Conservation (phyloP, 1,140 invertebrate genomes). For the Papilio dardanus region DNA sequence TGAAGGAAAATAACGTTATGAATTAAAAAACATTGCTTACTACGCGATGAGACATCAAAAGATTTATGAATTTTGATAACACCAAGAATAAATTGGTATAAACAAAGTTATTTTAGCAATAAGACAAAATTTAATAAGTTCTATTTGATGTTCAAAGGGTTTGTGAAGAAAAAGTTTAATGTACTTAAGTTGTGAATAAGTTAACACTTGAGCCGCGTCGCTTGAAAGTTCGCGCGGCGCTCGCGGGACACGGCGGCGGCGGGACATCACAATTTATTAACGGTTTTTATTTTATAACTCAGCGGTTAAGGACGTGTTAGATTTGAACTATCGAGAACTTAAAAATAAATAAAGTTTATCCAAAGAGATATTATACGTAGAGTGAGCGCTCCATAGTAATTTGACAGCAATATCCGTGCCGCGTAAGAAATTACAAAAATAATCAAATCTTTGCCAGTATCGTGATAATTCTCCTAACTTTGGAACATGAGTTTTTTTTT, state of each 20-base stretch:
- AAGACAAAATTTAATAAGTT: conserved; percentile 14
- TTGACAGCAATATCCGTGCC: too few species aligned
- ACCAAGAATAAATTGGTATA: neutral
- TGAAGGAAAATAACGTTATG: neutral
- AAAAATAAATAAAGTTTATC: neutral
- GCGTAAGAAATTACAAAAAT: too few species aligned
- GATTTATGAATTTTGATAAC: neutral
- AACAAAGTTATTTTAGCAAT: conserved; percentile 4
- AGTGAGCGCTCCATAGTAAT: too few species aligned
- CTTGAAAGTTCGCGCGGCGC: neutral
- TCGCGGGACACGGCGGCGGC: neutral
- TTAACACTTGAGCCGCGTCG: conserved; percentile 16
- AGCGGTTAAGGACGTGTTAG: neutral
- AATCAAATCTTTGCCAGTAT: too few species aligned
- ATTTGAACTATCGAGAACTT: neutral
- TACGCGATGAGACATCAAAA: neutral
- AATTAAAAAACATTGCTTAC: neutral
- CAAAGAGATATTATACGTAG: too few species aligned
- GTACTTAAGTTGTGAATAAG: conserved; percentile 20
- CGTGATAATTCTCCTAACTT: too few species aligned
- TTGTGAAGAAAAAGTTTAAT: conserved; percentile 6
- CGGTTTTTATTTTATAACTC: neutral
- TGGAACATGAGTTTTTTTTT: too few species aligned
- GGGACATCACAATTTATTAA: neutral
- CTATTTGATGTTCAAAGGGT: conserved; percentile 10